phyloP scores from a whole-genome alignment of 2,113 vertebrate species.

The Chiloscyllium plagiosum region DNA sequence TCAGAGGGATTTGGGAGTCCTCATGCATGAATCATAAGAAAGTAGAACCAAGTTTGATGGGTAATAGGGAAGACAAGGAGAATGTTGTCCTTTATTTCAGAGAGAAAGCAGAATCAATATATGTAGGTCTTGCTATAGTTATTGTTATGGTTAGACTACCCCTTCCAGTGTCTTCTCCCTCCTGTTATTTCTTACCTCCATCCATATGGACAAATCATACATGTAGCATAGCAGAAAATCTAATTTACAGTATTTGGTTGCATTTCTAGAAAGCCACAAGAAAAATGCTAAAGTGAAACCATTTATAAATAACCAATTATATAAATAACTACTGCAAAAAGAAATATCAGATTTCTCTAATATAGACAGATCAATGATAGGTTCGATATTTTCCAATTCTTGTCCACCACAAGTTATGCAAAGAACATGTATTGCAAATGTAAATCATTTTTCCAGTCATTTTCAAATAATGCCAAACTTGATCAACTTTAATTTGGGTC shows the following conservation, averaged over 20 bases:
- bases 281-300: slow-evolving; percentile 56
- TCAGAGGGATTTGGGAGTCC: too few species aligned
- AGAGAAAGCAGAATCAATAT: too few species aligned
- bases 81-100: too few species aligned
- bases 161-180: too few species aligned
- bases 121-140: too few species aligned
- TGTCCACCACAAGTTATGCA: slow-evolving; percentile 45
- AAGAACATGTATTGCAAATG: slow-evolving; percentile 50
- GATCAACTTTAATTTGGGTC: slow-evolving; percentile 48
- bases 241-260: neutral
- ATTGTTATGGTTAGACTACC: too few species aligned
- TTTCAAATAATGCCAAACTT: slow-evolving; percentile 59
- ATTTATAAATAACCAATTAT: too few species aligned
- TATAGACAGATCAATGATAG: slow-evolving; percentile 43
- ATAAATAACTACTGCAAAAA: slow-evolving; percentile 55
- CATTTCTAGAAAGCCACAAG: slow-evolving; percentile 49
- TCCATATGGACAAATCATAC: neutral
- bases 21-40: too few species aligned
- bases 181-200: too few species aligned
- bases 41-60: too few species aligned
- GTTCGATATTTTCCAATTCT: slow-evolving; percentile 50
- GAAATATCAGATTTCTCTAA: slow-evolving; percentile 50
- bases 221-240: neutral
- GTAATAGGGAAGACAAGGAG: too few species aligned
- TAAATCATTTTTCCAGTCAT: slow-evolving; percentile 49